phyloP scores from a whole-genome alignment of 2,113 vertebrate species.

The Octodon degus region DNA sequence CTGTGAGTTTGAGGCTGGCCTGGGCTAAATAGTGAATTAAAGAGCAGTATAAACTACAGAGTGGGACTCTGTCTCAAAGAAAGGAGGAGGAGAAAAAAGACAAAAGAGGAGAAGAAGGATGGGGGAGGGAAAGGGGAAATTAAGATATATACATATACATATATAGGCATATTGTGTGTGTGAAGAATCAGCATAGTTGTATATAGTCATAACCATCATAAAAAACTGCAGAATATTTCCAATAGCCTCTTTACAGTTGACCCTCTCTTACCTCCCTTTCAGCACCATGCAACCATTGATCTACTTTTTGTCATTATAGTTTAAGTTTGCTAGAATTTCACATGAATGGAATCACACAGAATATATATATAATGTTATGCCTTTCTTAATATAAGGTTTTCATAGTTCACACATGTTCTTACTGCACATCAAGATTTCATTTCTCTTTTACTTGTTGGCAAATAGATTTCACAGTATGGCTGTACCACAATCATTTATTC shows the following conservation, averaged over 20 bases:
- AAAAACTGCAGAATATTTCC: constrained; percentile 10
- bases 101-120: too few relatives aligned
- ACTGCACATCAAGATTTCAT: background rate
- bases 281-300: background rate
- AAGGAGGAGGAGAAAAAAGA: background rate
- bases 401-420: background rate
- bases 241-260: background rate
- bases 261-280: background rate
- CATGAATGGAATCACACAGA: background rate
- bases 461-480: constrained; percentile 11
- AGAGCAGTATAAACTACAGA: background rate
- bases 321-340: constrained; percentile 22
- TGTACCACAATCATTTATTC: background rate
- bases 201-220: background rate
- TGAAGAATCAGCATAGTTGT: background rate
- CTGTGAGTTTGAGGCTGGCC: background rate
- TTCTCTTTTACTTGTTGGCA: background rate
- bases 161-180: background rate
- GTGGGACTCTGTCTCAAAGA: background rate
- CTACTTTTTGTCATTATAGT: constrained; percentile 9
- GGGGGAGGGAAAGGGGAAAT: too few relatives aligned
- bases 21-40: background rate
- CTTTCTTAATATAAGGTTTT: constrained; percentile 21
- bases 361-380: background rate
- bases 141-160: too few relatives aligned